phyloP scores from a whole-genome alignment of 92 coral and sea anemone genomes.

The Zoanthus sociatus region DNA sequence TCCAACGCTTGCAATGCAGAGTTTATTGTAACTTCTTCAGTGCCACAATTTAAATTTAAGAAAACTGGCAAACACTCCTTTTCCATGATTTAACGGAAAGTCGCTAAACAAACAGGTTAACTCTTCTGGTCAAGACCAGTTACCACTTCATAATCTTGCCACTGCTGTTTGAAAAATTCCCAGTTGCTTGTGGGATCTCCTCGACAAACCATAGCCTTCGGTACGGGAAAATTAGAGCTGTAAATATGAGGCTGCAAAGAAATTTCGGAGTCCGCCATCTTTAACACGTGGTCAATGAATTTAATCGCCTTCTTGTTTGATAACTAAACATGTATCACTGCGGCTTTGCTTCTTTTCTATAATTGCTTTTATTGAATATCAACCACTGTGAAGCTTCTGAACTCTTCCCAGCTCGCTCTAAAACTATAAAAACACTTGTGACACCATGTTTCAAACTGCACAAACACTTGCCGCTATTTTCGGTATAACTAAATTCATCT shows the following conservation, averaged over 20 bases:
- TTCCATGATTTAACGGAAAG: no score
- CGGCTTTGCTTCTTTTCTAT: neutral
- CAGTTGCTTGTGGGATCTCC: no score
- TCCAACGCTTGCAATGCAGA: constrained; percentile 40
- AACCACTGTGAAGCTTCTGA: neutral
- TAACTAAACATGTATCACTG: neutral
- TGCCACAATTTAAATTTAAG: neutral
- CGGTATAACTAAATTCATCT: neutral
- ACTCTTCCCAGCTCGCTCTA: neutral
- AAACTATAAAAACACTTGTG: neutral
- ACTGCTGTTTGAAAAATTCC: no score
- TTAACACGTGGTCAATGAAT: no score
- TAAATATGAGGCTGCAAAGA: no score
- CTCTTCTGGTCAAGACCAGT: no score
- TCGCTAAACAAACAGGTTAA: no score
- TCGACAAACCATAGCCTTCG: no score
- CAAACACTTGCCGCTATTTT: neutral
- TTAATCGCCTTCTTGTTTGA: neutral
- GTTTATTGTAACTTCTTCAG: neutral
- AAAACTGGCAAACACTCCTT: neutral
- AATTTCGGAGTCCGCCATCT: no score
- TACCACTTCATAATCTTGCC: no score
- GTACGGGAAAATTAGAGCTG: no score
- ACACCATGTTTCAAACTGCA: neutral
- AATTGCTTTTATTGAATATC: neutral